A percentile compares a stretch with the other conserved stretches of the same genome.
phyloP scores from a whole-genome alignment of 2,888 invertebrate species.

The Cordilura impudica region DNA sequence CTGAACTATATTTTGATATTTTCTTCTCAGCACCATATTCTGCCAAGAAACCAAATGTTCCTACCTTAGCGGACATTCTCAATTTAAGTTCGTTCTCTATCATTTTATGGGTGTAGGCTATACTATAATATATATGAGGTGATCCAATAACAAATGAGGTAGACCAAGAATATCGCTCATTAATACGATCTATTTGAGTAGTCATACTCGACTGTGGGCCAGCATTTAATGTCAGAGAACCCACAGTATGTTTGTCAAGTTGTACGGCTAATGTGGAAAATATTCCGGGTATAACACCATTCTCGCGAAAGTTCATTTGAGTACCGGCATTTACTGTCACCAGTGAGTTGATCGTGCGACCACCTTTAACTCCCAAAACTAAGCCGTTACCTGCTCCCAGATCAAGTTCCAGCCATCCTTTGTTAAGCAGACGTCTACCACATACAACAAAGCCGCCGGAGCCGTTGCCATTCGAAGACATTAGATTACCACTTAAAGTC shows the following conservation, averaged over 20 bases:
- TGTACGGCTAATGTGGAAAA: conserved; percentile 90
- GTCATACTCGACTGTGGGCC: conserved; percentile 86
- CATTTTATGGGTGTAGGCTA: conserved; percentile 89
- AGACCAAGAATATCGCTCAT: conserved; percentile 83
- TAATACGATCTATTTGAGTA: conserved; percentile 88
- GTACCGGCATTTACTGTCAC: conserved; percentile 83
- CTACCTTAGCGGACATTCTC: conserved; percentile 86
- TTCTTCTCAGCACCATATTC: conserved; percentile 97
- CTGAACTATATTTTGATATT: conserved; percentile 91
- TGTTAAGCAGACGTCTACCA: conserved; percentile 87
- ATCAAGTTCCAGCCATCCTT: conserved; percentile 93
- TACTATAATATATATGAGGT: conserved; percentile 86
- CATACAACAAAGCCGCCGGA: conserved; percentile 84
- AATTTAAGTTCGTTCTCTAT: conserved; percentile 88
- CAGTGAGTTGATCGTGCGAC: conserved; percentile 69
- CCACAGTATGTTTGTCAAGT: conserved; percentile 91
- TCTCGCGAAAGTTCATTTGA: conserved; percentile 86
- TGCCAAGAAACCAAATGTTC: conserved; percentile 90
- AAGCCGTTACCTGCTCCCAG: conserved; percentile 92
- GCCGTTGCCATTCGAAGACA: conserved; percentile 93
- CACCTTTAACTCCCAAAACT: conserved; percentile 84
- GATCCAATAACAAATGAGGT: conserved; percentile 89
- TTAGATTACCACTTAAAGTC: conserved; percentile 88
- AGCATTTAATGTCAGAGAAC: conserved; percentile 90
- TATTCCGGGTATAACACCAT: conserved; percentile 87